Evolutionary conservation across 2,797 vertebrate species (phyloP).

Genomic region (Amblyraja radiata): DNA sequence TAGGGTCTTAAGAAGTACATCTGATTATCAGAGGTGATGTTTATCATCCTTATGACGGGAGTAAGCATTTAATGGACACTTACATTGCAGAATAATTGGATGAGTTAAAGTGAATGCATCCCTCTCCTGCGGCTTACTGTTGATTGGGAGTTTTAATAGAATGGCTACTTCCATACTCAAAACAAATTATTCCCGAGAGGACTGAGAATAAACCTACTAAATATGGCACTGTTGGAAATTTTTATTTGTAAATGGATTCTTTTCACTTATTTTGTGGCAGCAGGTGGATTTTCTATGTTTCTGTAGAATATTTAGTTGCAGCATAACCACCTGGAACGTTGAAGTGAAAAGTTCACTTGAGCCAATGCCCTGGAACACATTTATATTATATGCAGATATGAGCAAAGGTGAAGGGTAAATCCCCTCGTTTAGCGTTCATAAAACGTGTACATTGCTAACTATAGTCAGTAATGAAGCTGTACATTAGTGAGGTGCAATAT

Average conservation of each 20-base stretch:
- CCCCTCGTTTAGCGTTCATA: background rate
- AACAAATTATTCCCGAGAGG: background rate
- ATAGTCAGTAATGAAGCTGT: background rate
- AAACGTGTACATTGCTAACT: background rate
- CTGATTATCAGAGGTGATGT: background rate
- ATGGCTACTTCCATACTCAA: background rate
- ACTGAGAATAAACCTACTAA: background rate
- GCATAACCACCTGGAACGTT: background rate
- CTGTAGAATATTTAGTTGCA: background rate
- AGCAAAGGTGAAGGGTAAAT: background rate
- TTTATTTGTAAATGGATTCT: background rate
- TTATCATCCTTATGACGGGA: background rate
- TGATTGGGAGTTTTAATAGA: background rate
- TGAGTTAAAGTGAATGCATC: background rate
- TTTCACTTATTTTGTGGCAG: background rate
- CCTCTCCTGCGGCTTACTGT: background rate
- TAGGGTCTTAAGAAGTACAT: background rate
- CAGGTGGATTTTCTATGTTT: background rate
- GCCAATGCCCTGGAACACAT: background rate
- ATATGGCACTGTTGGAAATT: background rate
- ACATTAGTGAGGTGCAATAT: background rate
- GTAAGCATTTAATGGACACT: constrained; percentile 7
- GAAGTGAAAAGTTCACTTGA: background rate
- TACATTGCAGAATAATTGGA: background rate
- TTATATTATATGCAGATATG: background rate